Base-by-base conservation (phyloP, 2,113 vertebrate genomes). In the Jacana jacana region DNA sequence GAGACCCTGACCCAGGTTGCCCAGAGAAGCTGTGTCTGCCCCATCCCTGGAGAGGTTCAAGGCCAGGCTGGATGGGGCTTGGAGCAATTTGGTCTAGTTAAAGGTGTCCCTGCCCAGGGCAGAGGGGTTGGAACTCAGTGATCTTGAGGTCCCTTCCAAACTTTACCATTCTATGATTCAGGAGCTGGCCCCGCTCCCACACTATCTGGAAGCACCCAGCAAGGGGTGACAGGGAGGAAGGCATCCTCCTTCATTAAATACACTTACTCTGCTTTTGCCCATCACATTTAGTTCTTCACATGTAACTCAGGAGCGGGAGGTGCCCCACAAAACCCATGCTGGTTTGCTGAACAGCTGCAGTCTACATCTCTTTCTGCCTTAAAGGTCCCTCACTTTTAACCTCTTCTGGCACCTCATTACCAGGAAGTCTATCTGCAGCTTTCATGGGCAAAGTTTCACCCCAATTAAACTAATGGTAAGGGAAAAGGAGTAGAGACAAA, bases 401-500 rank as follows among this genome's bases (percentile, higher is more conserved):
- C 55, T 91, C 15, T 20, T 63, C 68, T 66, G 40, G 15, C 46
- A 51, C 44, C 13, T 89, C 57, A 27, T 64, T 64, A 51, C 40
- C 63, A 51, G 5, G 4, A 89, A 61, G 17, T 86, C 40, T 46
- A 1, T 87, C 81, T 42, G 64, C 30, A 44, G 60, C 55, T 86
- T 85, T 90, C 16, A 0, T 40, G 72, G 58, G 58, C 68, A 88
- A 86, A 91, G 42, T 78, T 81, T 86, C 39, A 71, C 83, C 60
- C 60, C 78, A 88, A 86, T 96, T 94, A 88, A 17, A 22, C 64
- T 96, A 83, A 96, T 83, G 81, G 68, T 58, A 54, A 86, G 20
- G 30, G 13, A 42, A 91, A 89, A 81, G 49, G 24, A 80, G 54
- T 12, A 70, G 81, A 63, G 81, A 66, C 13, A 52, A 31, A 44